Conservation (phyloP, 2,888 invertebrate species). For the Drosophila peninsularis region DNA sequence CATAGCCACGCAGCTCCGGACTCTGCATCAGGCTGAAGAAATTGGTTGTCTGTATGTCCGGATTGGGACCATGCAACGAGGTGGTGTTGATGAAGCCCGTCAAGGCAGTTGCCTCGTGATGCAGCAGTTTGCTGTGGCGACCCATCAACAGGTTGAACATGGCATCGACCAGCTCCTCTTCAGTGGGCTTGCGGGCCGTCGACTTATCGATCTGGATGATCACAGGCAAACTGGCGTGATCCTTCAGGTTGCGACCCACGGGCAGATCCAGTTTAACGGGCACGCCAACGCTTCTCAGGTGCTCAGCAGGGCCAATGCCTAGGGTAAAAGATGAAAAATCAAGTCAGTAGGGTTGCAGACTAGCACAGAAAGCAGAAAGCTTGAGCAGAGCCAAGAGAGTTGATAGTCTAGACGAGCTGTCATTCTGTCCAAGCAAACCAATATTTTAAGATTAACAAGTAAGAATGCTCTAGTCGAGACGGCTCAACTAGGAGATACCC, state of each 20-base stretch:
- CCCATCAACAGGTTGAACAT: slow-evolving; percentile 85
- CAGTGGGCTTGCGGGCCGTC: slow-evolving; percentile 79
- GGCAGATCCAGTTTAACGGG: slow-evolving; percentile 78
- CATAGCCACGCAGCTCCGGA: slow-evolving; percentile 80
- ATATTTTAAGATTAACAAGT: background rate
- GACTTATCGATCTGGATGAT: slow-evolving; percentile 85
- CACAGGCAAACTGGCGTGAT: slow-evolving; percentile 89
- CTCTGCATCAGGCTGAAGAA: slow-evolving; percentile 85
- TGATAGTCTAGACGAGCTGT: no score
- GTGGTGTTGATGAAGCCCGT: slow-evolving; percentile 87
- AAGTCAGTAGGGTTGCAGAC: background rate
- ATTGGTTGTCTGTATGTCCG: slow-evolving; percentile 87
- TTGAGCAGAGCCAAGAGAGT: no score
- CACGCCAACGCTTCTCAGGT: slow-evolving; percentile 74
- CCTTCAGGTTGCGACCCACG: slow-evolving; percentile 92
- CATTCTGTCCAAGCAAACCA: background rate
- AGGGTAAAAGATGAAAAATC: background rate
- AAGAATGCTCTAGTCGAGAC: no score
- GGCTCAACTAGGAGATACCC: no score
- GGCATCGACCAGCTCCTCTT: slow-evolving; percentile 84
- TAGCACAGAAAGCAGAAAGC: no score
- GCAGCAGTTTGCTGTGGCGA: slow-evolving; percentile 85
- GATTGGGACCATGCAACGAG: slow-evolving; percentile 85
- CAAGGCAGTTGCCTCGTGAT: slow-evolving; percentile 85
- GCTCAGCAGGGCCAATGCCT: slow-evolving; percentile 82